A percentile compares a stretch with the other conserved stretches of the same genome.
These are phyloP conservation scores for Sitobion miscanthi DNA, from an alignment of 1,140 invertebrate genomes.

Conservation along the genomic window DNA sequence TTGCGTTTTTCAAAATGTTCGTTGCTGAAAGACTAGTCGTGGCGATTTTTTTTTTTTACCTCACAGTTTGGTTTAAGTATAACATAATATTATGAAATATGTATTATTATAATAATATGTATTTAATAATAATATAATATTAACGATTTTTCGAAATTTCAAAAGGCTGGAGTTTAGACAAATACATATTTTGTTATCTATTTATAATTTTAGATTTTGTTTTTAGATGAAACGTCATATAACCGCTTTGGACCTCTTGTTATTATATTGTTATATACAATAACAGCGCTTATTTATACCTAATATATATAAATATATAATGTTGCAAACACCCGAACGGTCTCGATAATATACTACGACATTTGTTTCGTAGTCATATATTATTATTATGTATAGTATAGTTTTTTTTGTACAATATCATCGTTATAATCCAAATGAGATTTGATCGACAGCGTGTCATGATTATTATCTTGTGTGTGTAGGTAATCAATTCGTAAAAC, in stretches of 20 bases:
- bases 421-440: not conserved
- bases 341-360: not conserved
- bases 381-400: not conserved
- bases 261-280: not conserved
- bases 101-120: not conserved
- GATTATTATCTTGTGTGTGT: slow-evolving; percentile 4
- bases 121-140: not conserved
- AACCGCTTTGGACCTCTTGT: slow-evolving; percentile 46
- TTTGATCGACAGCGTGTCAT: not conserved
- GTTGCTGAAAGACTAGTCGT: slow-evolving; percentile 9
- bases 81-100: not conserved
- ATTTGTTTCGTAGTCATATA: not conserved
- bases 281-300: not conserved
- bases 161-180: slow-evolving; percentile 45
- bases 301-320: not conserved
- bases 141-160: slow-evolving; percentile 33
- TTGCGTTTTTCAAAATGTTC: not conserved
- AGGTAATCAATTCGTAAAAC: not conserved
- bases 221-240: slow-evolving; percentile 27
- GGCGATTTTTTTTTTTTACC: slow-evolving; percentile 24
- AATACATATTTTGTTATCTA: slow-evolving; percentile 43
- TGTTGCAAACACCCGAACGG: not conserved
- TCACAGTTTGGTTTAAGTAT: slow-evolving; percentile 13
- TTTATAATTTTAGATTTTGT: slow-evolving; percentile 48
- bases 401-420: not conserved